Evolutionary conservation across 2,797 vertebrate species (phyloP), one percentile per base, ranked within the genome.

Genomic region (Lepus townsendii): DNA sequence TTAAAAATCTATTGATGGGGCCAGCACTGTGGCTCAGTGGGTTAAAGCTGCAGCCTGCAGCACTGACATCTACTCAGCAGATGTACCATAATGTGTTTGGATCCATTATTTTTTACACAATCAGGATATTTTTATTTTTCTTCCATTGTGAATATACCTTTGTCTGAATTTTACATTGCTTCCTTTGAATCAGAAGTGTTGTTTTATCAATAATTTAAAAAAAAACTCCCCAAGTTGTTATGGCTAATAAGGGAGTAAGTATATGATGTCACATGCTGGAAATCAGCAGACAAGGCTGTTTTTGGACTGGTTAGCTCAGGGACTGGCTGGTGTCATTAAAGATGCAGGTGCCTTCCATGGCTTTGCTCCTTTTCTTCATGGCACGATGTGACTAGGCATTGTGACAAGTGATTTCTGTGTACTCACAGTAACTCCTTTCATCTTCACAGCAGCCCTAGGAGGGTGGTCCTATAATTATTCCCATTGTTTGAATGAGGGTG

Each of bases 161-260:
- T 80, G 6, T 68, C 42, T 71, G 26, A 84, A 83, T 50, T 93
- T 97, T 24, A 69, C n/a, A 47, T 94, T 52, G 1, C 84, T 93
- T 94, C 20, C 35, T 88, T 91, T 77, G 50, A 17, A 83, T 30
- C 57, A 3, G 54, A 19, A 88, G 27, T 30, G 11, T 75, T 50
- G 83, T 26, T 79, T 95, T 57, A 62, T 78, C 57, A 78, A 30
- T 76, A 82, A 42, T 89, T 83, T 65, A 82, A 79, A 35, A 0
- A 82, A 78, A 35, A 0, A 16, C 14, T 57, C 54, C 12, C 16
- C 4, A 57, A 69, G 83, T 63, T 60, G 19, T 42, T 83, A 91
- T 79, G 71, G 2, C 12, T 69, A 85, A 7, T 65, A n/a, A 75
- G 16, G 7, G 42, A 95, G 13, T 77, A 79, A 24, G 13, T 47